Evolutionary conservation across 2,113 vertebrate genomes (phyloP).

Genomic region (Elaphurus davidianus): DNA sequence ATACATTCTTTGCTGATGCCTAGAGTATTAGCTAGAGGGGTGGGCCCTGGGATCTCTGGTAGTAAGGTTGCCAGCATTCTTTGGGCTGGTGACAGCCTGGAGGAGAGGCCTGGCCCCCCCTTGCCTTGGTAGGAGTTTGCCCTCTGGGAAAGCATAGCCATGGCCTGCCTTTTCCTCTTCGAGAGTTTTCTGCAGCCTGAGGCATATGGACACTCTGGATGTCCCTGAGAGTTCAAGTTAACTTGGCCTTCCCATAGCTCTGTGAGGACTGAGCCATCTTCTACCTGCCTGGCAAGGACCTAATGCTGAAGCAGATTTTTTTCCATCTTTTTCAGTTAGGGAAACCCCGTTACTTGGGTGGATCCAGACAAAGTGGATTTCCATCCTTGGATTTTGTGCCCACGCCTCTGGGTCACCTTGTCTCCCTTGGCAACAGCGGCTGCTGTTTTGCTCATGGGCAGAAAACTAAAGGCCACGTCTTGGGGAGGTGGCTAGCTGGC

Average conservation of each 20-base stretch:
- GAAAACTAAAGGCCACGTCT: constrained; percentile 43
- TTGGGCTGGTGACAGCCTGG: not conserved
- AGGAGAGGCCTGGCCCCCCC: not conserved
- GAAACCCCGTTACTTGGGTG: constrained; percentile 17
- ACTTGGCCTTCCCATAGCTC: not conserved
- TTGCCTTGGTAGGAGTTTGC: not conserved
- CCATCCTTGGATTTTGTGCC: constrained; percentile 46
- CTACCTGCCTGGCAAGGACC: not conserved
- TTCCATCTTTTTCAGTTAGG: not conserved
- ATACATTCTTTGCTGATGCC: not conserved
- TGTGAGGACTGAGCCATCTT: not conserved
- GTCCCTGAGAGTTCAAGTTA: not conserved
- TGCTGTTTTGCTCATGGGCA: constrained; percentile 55
- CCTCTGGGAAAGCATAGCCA: not conserved
- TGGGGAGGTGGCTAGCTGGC: constrained; percentile 24
- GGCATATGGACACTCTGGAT: no score
- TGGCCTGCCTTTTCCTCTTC: not conserved
- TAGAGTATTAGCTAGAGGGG: not conserved
- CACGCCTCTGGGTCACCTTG: constrained; percentile 54
- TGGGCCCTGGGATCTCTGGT: not conserved
- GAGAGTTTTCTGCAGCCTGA: not conserved
- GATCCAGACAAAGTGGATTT: constrained; percentile 55
- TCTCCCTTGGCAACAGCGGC: constrained; percentile 53
- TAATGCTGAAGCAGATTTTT: not conserved
- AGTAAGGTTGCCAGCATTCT: not conserved